Conservation (phyloP, 2,113 vertebrate genomes). For the Amazona vittata region DNA sequence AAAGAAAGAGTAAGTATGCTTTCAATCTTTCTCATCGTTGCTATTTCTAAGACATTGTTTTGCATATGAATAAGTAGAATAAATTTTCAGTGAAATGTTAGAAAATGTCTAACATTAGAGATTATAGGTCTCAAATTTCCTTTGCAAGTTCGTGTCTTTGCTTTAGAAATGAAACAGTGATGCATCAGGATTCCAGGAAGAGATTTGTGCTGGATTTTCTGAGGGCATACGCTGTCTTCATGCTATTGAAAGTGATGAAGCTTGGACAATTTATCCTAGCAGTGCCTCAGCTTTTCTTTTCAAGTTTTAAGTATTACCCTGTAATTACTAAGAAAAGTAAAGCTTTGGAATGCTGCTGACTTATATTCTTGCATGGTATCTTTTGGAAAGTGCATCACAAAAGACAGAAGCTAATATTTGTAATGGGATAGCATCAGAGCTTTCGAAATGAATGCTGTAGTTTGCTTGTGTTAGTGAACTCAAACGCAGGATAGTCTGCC, state of each 20-base stretch:
- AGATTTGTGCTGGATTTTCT: background rate
- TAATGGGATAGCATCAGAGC: background rate
- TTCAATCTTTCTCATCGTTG: background rate
- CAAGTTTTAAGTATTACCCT: background rate
- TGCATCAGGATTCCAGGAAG: background rate
- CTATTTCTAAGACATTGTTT: background rate
- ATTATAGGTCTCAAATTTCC: background rate
- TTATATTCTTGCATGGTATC: background rate
- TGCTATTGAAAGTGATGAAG: background rate
- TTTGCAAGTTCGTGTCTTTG: background rate
- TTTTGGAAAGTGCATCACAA: background rate
- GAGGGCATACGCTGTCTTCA: background rate
- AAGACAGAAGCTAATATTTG: background rate
- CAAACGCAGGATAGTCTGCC: background rate
- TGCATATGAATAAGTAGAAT: background rate
- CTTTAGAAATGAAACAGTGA: background rate
- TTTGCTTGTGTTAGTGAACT: background rate
- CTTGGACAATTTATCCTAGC: background rate
- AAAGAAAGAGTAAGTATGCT: conserved; percentile 20
- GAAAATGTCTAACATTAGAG: background rate
- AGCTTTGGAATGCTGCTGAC: background rate
- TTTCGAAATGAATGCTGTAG: background rate
- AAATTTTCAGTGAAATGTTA: background rate
- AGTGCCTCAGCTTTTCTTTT: background rate
- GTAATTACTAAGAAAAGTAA: background rate